These are phyloP conservation scores for Drosophila eugracilis DNA, from an alignment of 1,140 invertebrate species.

Conservation along the genomic window DNA sequence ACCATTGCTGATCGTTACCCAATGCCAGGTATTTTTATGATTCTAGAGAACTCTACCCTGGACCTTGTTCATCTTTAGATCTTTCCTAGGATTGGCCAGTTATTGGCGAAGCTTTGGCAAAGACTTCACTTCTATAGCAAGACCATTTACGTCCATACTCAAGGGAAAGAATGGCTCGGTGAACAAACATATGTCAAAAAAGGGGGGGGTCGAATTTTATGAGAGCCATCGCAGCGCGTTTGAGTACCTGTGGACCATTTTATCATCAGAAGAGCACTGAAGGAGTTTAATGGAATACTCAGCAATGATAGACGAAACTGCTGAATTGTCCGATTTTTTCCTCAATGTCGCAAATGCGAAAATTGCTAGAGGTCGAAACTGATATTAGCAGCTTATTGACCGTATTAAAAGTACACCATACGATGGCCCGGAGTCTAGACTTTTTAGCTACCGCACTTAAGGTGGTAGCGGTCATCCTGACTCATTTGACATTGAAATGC, in stretches of 20 bases:
- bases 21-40: background rate
- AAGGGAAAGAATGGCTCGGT: background rate
- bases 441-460: background rate
- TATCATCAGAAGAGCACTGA: background rate
- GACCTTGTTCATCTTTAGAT: background rate
- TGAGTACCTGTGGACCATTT: background rate
- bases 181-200: background rate
- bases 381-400: conserved; percentile 1
- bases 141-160: no score
- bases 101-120: no score
- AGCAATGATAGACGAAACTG: no score
- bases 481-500: no score
- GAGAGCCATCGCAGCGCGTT: background rate
- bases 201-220: background rate
- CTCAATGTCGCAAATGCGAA: background rate
- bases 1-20: background rate
- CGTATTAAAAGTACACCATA: background rate
- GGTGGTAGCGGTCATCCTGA: background rate
- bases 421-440: background rate
- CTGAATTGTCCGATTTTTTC: background rate
- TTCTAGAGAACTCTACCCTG: background rate
- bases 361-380: background rate
- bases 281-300: background rate
- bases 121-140: no score
- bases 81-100: no score